These are phyloP conservation scores for Epirrita christyi DNA, from an alignment of 2,888 invertebrate species.

Conservation along the genomic window DNA sequence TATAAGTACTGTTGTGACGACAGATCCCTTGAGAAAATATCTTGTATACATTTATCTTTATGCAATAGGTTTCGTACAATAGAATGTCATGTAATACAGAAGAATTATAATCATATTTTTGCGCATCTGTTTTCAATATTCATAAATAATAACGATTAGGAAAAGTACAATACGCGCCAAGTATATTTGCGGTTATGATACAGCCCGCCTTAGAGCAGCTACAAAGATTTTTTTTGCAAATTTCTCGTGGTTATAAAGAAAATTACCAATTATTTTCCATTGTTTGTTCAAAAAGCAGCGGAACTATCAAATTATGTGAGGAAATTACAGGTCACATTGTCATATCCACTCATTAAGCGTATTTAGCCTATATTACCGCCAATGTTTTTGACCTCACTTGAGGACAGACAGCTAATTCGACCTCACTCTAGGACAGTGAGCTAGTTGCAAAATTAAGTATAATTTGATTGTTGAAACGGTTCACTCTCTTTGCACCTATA, in stretches of 20 bases:
- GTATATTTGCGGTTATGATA: too few species aligned
- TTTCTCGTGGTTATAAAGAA: too few species aligned
- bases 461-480: constrained; percentile 22
- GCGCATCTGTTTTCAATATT: too few species aligned
- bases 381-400: constrained; percentile 56
- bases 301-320: constrained; percentile 33
- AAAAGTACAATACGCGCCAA: too few species aligned
- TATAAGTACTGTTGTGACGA: constrained; percentile 1
- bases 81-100: too few species aligned
- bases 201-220: too few species aligned
- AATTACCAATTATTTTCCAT: not conserved
- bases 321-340: constrained; percentile 38
- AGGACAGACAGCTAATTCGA: constrained; percentile 19
- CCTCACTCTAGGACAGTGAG: constrained; percentile 31
- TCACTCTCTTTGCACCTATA: constrained; percentile 13
- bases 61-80: too few species aligned
- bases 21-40: constrained; percentile 20
- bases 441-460: constrained; percentile 46
- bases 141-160: too few species aligned
- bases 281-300: not conserved
- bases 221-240: too few species aligned
- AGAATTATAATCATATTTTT: too few species aligned
- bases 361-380: constrained; percentile 59
- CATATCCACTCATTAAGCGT: constrained; percentile 60
- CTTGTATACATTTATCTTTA: constrained; percentile 2